Base-by-base conservation (phyloP, 1,140 invertebrate species). In the Panagrolaimus sp. region DNA sequence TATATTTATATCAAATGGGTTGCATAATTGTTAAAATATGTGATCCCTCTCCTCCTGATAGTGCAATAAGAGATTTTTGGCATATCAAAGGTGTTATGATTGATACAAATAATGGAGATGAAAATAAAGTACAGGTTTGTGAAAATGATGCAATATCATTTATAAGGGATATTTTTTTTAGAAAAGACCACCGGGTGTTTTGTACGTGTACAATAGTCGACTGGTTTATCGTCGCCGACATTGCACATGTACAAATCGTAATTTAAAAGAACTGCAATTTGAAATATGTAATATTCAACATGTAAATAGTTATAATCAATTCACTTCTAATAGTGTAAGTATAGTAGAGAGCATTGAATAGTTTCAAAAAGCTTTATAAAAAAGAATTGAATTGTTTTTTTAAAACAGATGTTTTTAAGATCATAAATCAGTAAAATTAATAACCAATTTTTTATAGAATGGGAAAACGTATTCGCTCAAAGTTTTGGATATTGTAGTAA, bases 271-370 rank as follows among this genome's bases (percentile, higher is more conserved):
- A 52, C 52, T 76, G 24, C 21, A 76, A 46, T 45, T 76, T 21
- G 71, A 73, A 65, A 74, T 76, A 58, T 76, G 74, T 47, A 72
- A 76, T 52, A 72, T 72, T 48, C 21, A 74, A 26, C 76, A 76
- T 62, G 74, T 76, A 38, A 78, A 78, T 66, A 55, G 63, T 17
- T 26, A 47, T 64, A 71, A 76, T 63, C 46, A 75, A 32, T 76
- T 78, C 73, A 70, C 74, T 26, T 76, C 74, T 43, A 71, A 76
- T 43, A 52, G 76, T 77, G 55, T 32, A 63, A 45, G 52, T 68
- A 4, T 4, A n/a, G n/a, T n/a, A n/a, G n/a, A n/a, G n/a, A n/a
- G n/a, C n/a, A n/a, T n/a, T n/a, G n/a, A n/a, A n/a, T n/a, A n/a
- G n/a, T n/a, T n/a, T 38, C 32, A 38, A 38, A 38, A 38, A 38